These are phyloP conservation scores for Diprion similis DNA, from an alignment of 1,140 invertebrate genomes.

Conservation along the genomic window DNA sequence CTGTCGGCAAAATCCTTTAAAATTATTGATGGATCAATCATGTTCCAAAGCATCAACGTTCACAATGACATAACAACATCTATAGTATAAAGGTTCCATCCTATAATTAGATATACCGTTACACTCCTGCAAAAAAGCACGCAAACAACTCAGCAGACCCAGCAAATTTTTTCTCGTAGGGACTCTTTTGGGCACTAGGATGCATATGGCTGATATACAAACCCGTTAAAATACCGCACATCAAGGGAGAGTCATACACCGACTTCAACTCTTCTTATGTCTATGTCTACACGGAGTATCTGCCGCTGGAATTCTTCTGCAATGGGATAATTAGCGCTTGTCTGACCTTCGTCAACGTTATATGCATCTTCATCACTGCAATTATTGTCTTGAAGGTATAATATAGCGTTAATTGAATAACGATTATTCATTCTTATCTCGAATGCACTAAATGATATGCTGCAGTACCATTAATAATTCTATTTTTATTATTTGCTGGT, in stretches of 20 bases:
- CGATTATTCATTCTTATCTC: neutral
- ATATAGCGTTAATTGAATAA: neutral
- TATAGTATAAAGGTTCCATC: too few species aligned
- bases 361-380: conserved; percentile 84
- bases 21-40: too few species aligned
- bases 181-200: conserved; percentile 77
- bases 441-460: conserved; percentile 21
- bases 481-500: conserved; percentile 4
- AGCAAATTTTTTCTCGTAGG: conserved; percentile 58
- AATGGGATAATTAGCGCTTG: conserved; percentile 82
- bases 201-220: conserved; percentile 75
- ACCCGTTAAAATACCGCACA: conserved; percentile 72
- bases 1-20: too few species aligned
- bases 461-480: conserved; percentile 19
- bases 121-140: too few species aligned
- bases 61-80: too few species aligned
- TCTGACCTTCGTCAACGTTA: conserved; percentile 82
- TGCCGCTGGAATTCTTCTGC: conserved; percentile 77
- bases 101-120: too few species aligned
- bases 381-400: conserved; percentile 79
- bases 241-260: conserved; percentile 70
- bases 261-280: conserved; percentile 68
- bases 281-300: conserved; percentile 73
- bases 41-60: too few species aligned
- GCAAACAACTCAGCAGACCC: too few species aligned